phyloP scores from a whole-genome alignment of 64 coral and sea anemone species.

The Dendronephthya gigantea region DNA sequence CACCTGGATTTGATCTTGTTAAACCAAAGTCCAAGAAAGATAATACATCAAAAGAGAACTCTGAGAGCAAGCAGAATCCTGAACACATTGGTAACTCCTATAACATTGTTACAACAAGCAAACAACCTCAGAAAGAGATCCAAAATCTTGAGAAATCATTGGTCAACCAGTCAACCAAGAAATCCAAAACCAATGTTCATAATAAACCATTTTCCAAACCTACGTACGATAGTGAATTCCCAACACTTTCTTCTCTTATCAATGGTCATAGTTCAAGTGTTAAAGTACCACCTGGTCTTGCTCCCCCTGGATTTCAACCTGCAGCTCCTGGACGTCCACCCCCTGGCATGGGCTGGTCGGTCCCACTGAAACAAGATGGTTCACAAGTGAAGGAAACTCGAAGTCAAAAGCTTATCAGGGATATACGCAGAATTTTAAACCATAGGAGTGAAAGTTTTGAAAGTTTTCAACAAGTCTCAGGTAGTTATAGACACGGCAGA shows the following conservation, averaged over 20 bases:
- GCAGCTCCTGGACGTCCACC: not conserved
- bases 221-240: not conserved
- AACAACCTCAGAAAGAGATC: not conserved
- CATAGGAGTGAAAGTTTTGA: constrained; percentile 63
- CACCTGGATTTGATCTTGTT: not conserved
- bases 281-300: not conserved
- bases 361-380: constrained; percentile 14
- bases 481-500: constrained; percentile 55
- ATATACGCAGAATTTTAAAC: constrained; percentile 50
- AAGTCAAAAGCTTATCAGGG: constrained; percentile 65
- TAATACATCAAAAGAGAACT: not conserved
- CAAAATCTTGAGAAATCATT: not conserved
- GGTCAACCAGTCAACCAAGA: not conserved
- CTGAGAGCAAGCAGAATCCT: not conserved
- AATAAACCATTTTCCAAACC: not conserved
- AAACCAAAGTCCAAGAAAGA: not conserved
- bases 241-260: not conserved
- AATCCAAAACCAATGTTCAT: not conserved
- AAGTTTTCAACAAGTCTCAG: constrained; percentile 70
- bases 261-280: not conserved
- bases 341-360: not conserved
- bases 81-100: not conserved
- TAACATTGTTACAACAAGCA: not conserved
- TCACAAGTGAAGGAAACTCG: constrained; percentile 5
- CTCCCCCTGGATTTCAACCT: not conserved